These are phyloP conservation scores for Bagarius yarrelli DNA, from an alignment of 2,113 vertebrate species.

Conservation along the genomic window DNA sequence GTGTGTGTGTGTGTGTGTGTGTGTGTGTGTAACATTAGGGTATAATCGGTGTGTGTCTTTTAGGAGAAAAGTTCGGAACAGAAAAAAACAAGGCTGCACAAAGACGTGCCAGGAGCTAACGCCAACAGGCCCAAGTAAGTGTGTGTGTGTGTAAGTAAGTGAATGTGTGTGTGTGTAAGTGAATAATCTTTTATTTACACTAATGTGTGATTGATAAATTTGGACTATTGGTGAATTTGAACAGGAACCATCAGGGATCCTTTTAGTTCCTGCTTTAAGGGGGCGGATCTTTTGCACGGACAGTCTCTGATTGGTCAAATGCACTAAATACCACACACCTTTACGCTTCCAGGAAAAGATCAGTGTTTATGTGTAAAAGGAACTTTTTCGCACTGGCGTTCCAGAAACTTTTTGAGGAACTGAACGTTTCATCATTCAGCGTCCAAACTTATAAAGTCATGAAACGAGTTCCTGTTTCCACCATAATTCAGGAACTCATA, in stretches of 20 bases:
- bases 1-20: constrained; percentile 14
- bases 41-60: constrained; percentile 37
- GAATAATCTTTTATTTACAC: constrained; percentile 26
- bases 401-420: background rate
- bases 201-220: background rate
- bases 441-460: background rate
- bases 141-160: constrained; percentile 19
- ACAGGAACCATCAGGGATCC: background rate
- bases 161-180: constrained; percentile 24
- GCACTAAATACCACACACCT: background rate
- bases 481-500: background rate
- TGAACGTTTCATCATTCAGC: background rate
- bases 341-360: too few species aligned
- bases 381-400: background rate
- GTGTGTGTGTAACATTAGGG: constrained; percentile 2
- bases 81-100: constrained; percentile 68
- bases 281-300: background rate
- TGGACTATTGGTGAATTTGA: background rate
- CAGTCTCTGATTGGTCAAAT: background rate
- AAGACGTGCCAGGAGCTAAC: constrained; percentile 66
- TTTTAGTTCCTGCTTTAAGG: background rate
- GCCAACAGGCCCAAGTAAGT: constrained; percentile 72
- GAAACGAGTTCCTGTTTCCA: background rate
- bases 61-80: constrained; percentile 73
- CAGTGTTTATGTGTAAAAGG: background rate